Base-by-base conservation (phyloP, 2,797 vertebrate species). In the Myotis vivesi region DNA sequence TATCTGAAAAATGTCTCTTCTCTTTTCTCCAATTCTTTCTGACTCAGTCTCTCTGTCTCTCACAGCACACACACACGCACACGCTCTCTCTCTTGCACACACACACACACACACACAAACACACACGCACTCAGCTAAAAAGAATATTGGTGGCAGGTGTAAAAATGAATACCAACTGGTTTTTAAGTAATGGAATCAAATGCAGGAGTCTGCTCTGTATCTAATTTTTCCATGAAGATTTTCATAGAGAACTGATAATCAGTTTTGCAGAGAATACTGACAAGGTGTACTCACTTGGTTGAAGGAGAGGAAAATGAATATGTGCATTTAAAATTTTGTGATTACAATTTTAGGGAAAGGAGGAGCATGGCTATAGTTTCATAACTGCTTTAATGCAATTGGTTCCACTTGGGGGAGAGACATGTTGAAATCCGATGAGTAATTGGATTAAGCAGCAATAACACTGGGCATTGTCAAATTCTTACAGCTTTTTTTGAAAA, bases 151-250 rank as follows among this genome's bases (percentile, higher is more conserved):
- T 94, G 88, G 73, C 68, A 96, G 71, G 62, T 95, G 62, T 62
- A 96, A 97, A 97, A 95, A 96, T 92, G 89, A 97, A 94, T 84
- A 95, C 36, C 82, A 96, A 80, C n/a, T 94, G 84, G 89, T 97
- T 92, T 97, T 96, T 93, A 98, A 96, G 81, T 88, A 97, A 91
- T 92, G 84, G 95, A 98, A 98, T 97, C 94, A 98, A 90, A 97
- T 96, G 87, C 92, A 96, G 90, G 88, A 97, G 85, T 77, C 93
- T 93, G 51, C 83, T 93, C 92, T 97, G 93, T 97, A 94, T 96
- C 94, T 96, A 98, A 97, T 98, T 98, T 98, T 98, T 97, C 94
- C 95, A 98, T 98, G 98, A 98, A 96, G 73, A 90, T 96, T 97
- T 97, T 97, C 92, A 96, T 95, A 98, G 93, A 98, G 92, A 93